Conservation (phyloP, 2,888 invertebrate genomes). For the Lathronympha strigana region DNA sequence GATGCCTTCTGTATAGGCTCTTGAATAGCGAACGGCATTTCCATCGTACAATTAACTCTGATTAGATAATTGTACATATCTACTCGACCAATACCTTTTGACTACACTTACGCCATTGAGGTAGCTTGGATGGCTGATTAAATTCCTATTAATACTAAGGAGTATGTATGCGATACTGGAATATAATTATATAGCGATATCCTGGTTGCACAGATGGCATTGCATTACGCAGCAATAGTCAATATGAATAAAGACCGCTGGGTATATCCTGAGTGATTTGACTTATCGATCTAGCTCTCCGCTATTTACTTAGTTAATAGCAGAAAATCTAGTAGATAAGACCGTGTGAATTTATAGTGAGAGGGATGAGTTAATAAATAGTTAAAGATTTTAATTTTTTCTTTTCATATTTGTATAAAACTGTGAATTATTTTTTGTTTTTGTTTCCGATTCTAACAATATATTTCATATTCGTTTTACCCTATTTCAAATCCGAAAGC, state of each 20-base stretch:
- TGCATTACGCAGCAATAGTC: neutral
- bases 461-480: no score
- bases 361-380: no score
- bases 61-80: conserved; percentile 34
- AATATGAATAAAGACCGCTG: neutral
- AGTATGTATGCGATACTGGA: conserved; percentile 17
- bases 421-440: no score
- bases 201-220: neutral
- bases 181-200: no score
- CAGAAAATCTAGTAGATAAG: neutral
- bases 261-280: neutral
- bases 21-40: neutral
- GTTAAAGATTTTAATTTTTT: no score
- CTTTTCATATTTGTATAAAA: no score
- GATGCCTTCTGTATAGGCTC: neutral
- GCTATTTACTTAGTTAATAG: neutral
- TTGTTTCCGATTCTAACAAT: no score
- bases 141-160: conserved; percentile 22
- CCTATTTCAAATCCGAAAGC: no score
- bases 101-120: conserved; percentile 31
- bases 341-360: no score
- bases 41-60: conserved; percentile 9
- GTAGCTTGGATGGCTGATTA: conserved; percentile 23
- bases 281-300: neutral
- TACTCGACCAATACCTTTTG: conserved; percentile 20